Percentiles rank a stretch among this genome's conserved stretches.
Evolutionary conservation across 2,888 invertebrate species (phyloP).

Genomic region (Tetranychus truncatus): DNA sequence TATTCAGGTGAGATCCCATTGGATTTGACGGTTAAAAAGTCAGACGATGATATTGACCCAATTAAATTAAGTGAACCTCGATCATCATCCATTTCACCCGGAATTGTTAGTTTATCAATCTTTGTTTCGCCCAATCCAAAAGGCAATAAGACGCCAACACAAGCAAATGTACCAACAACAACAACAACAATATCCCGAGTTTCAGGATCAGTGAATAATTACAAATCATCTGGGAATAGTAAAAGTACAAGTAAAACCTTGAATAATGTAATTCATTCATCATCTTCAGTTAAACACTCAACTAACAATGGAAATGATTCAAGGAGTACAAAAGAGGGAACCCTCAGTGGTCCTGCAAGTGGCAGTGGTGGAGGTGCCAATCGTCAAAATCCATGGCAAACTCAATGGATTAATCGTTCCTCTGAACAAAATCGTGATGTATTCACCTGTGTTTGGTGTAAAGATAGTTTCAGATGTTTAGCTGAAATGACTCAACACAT

Average conservation of each 20-base stretch:
- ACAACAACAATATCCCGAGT: not conserved
- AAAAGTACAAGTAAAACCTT: not conserved
- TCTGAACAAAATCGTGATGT: conserved; percentile 76
- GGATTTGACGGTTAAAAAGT: not conserved
- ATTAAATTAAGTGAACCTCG: not conserved
- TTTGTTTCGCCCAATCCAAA: not conserved
- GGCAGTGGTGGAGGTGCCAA: conserved; percentile 14
- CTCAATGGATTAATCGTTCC: conserved; percentile 90
- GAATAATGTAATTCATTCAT: not conserved
- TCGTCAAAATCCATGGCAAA: conserved; percentile 58
- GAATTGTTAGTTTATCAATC: not conserved
- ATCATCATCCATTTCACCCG: not conserved
- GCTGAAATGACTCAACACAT: conserved; percentile 89
- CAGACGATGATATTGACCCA: not conserved
- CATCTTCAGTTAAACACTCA: not conserved
- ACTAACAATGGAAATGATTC: too few relatives aligned
- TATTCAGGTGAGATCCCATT: not conserved
- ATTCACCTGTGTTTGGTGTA: conserved; percentile 92
- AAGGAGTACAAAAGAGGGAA: too few relatives aligned
- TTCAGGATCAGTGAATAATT: not conserved
- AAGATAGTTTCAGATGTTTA: conserved; percentile 81
- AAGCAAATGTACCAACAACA: not conserved
- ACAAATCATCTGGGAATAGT: not conserved
- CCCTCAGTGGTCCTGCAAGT: not conserved
- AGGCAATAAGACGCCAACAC: not conserved